Evolutionary conservation across 2,113 vertebrate species (phyloP), one percentile per base, ranked within the genome.

Genomic region (Colinus virginianus): DNA sequence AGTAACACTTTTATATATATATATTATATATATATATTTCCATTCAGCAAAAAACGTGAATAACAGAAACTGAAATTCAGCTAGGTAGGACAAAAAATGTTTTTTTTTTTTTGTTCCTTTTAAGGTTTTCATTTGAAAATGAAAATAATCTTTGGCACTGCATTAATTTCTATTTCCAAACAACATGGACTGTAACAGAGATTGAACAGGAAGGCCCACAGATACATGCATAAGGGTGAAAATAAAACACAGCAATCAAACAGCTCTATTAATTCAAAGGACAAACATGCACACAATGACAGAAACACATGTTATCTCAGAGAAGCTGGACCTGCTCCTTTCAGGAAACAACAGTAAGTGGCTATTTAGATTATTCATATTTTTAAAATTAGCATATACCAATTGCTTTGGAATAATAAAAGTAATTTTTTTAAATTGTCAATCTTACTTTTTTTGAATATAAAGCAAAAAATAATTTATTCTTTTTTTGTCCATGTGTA

Each of bases 241-340:
- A 48, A 85, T 55, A 75, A 90, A 94, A 83, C 75, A 81, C 36
- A 70, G 36, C 15, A 78, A 86, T 26, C 88, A 63, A 84, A 15
- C 51, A 89, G 67, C 62, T 78, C 42, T 30, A 8, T 53, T 43
- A 84, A 42, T n/a, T 76, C 75, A 3, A 21, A 93, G 94, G 90
- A 91, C 64, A 93, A 86, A 93, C 97, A 97, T 96, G 93, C 98
- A 98, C 86, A 87, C 85, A 30, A 74, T 32, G 82, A 78, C 61
- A 72, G 15, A 30, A 87, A 55, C 93, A 97, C 77, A 67, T 7
- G 0, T 51, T 56, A 83, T 97, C 97, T 98, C 97, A 98, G 96
- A 78, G 88, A 98, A 98, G 98, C 97, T 98, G 97, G 96, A 88
- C 94, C 49, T 96, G 66, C 48, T 32, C 64, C 66, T 84, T 40